Evolutionary conservation across 2,888 invertebrate species (phyloP).

Genomic region (Cylindroiulus punctatus): DNA sequence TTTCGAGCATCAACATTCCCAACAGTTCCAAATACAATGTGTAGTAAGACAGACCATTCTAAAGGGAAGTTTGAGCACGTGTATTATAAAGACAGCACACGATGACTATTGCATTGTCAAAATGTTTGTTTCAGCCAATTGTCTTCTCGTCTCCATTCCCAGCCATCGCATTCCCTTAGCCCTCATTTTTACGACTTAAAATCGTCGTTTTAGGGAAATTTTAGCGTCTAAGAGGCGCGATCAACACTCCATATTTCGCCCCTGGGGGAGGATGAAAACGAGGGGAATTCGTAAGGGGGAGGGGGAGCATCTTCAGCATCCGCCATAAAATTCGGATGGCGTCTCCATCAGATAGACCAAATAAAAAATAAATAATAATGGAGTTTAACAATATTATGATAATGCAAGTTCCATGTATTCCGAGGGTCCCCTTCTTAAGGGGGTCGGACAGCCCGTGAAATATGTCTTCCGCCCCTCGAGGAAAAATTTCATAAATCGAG

Average conservation of each 20-base stretch:
- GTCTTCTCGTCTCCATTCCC: too few relatives aligned
- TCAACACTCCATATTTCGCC: background rate
- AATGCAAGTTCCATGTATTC: background rate
- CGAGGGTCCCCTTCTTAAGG: background rate
- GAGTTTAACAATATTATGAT: constrained; percentile 1
- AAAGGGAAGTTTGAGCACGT: too few relatives aligned
- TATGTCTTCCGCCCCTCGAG: background rate
- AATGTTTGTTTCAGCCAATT: too few relatives aligned
- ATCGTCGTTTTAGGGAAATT: background rate
- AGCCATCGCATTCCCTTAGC: background rate
- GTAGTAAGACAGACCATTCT: background rate
- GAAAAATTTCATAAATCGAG: background rate
- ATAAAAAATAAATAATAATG: constrained; percentile 1
- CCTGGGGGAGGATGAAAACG: background rate
- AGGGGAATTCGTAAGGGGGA: background rate
- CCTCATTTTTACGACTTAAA: background rate
- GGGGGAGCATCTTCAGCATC: background rate
- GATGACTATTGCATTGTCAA: too few relatives aligned
- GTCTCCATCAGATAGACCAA: background rate
- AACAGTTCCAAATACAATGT: background rate
- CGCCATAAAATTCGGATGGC: background rate
- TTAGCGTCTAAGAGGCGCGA: background rate
- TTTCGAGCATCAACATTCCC: background rate
- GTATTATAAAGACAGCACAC: too few relatives aligned
- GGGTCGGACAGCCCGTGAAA: background rate